These are phyloP conservation scores for Heliconius congener DNA, from an alignment of 1,140 invertebrate genomes.

Conservation along the genomic window DNA sequence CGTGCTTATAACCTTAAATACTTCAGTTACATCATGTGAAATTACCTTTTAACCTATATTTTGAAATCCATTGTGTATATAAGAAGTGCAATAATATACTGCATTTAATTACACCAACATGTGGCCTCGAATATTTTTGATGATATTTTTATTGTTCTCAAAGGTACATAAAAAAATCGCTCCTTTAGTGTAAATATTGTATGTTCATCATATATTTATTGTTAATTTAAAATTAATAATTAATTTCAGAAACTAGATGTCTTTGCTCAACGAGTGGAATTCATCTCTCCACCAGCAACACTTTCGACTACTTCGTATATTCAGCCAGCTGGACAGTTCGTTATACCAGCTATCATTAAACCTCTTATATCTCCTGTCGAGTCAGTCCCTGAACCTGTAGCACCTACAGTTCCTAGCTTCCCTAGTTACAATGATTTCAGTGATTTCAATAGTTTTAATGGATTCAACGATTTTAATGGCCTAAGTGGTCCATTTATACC, in stretches of 20 bases:
- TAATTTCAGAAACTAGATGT: slow-evolving; percentile 37
- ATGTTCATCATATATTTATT: neutral
- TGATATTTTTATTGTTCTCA: slow-evolving; percentile 40
- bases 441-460: neutral
- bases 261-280: slow-evolving; percentile 44
- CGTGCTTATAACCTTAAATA: slow-evolving; percentile 39
- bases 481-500: slow-evolving; percentile 20
- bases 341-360: slow-evolving; percentile 53
- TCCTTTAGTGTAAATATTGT: neutral
- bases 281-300: slow-evolving; percentile 33
- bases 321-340: slow-evolving; percentile 48
- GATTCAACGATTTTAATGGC: neutral
- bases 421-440: slow-evolving; percentile 25
- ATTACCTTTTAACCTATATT: slow-evolving; percentile 47
- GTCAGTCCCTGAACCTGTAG: slow-evolving; percentile 2
- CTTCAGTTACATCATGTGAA: slow-evolving; percentile 31
- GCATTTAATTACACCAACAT: slow-evolving; percentile 54
- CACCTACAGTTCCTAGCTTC: slow-evolving; percentile 25
- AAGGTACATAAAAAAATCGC: slow-evolving; percentile 39
- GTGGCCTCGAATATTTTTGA: slow-evolving; percentile 45
- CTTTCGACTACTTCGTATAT: slow-evolving; percentile 42
- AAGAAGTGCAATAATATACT: slow-evolving; percentile 42
- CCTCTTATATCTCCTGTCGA: slow-evolving; percentile 41
- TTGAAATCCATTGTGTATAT: slow-evolving; percentile 67
- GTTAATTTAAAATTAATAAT: neutral